Conservation (phyloP, 2,888 invertebrate species). For the Torymus texanus region DNA sequence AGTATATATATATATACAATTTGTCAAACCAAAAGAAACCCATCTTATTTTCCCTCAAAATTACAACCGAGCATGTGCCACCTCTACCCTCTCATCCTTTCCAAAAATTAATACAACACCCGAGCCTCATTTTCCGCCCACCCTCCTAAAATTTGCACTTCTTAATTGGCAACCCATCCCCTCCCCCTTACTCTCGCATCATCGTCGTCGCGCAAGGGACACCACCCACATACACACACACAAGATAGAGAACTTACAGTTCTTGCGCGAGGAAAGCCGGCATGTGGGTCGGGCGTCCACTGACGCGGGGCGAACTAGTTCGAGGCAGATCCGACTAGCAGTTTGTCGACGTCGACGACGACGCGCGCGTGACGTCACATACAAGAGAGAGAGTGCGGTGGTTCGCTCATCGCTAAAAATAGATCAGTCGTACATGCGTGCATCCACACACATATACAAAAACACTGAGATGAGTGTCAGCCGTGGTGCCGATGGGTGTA, state of each 20-base stretch:
- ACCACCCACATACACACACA: no score
- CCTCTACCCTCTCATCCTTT: no score
- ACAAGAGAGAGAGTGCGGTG: slow-evolving; percentile 2
- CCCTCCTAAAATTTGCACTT: slow-evolving; percentile 29
- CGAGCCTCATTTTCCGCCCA: no score
- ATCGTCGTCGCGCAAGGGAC: not conserved
- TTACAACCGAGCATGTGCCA: no score
- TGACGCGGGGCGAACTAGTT: slow-evolving; percentile 14
- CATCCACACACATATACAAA: no score
- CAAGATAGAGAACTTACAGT: no score
- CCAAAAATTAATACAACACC: no score
- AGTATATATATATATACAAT: no score
- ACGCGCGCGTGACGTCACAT: slow-evolving; percentile 15
- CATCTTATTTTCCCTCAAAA: no score
- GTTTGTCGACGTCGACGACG: slow-evolving; percentile 9
- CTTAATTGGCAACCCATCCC: slow-evolving; percentile 30
- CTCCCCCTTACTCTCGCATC: not conserved
- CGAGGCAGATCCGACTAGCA: not conserved
- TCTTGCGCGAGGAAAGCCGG: not conserved
- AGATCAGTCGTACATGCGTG: slow-evolving; percentile 16
- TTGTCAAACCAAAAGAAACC: no score
- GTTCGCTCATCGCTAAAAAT: slow-evolving; percentile 27
- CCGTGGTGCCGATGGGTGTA: no score
- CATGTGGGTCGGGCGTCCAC: slow-evolving; percentile 9
- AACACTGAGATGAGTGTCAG: no score